Percentiles rank a stretch among this genome's conserved stretches.
Conservation (phyloP, 2,888 invertebrate genomes). For the Ophraella communa region DNA sequence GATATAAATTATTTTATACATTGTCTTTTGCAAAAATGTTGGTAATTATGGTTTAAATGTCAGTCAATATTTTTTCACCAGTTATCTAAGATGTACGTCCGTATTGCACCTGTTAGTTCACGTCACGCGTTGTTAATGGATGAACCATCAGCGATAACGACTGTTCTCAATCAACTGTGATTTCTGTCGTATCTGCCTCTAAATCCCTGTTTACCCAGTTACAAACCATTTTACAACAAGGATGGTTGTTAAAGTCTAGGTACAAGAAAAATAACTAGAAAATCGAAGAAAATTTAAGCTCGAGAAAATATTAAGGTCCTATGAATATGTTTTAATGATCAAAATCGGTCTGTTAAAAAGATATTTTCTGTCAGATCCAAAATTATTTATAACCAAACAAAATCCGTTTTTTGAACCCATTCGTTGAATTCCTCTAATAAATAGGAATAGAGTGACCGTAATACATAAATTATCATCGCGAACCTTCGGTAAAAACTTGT, state of each 20-base stretch:
- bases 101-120: not conserved
- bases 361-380: too few species aligned
- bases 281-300: too few species aligned
- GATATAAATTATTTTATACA: too few species aligned
- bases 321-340: too few species aligned
- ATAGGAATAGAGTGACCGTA: too few species aligned
- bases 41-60: not conserved
- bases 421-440: too few species aligned
- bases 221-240: not conserved
- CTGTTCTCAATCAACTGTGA: slow-evolving; percentile 1
- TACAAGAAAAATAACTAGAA: not conserved
- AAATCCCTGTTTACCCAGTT: not conserved
- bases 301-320: not conserved
- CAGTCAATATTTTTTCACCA: not conserved
- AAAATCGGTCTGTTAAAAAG: too few species aligned
- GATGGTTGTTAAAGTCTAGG: not conserved
- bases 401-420: too few species aligned
- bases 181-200: not conserved
- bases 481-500: too few species aligned
- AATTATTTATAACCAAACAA: too few species aligned
- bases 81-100: not conserved
- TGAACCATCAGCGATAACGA: not conserved
- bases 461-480: too few species aligned
- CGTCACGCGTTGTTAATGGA: not conserved
- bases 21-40: too few species aligned